A percentile compares a stretch with the other conserved stretches of the same genome.
Evolutionary conservation across 1,140 invertebrate species (phyloP).

Genomic region (Polypedilum pembai): DNA sequence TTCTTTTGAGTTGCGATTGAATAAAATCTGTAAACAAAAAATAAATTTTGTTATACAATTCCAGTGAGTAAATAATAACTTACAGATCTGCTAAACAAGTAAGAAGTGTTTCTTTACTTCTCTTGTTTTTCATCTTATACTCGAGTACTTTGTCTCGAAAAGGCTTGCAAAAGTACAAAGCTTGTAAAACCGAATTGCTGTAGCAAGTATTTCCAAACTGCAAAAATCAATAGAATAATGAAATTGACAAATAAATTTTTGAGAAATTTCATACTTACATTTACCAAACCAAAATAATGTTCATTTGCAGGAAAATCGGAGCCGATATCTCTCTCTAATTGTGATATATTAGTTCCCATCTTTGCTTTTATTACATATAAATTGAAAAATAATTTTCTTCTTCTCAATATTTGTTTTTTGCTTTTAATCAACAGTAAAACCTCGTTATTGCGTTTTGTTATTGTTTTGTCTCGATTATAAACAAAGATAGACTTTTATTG

Average conservation of each 20-base stretch:
- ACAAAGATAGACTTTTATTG: no score
- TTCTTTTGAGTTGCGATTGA: slow-evolving; percentile 99
- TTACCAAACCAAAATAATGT: slow-evolving; percentile 97
- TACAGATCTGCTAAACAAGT: slow-evolving; percentile 92
- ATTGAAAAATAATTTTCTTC: background rate
- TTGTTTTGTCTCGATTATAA: no score
- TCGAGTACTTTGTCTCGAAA: slow-evolving; percentile 97
- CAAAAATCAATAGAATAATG: slow-evolving; percentile 33
- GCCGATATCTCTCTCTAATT: slow-evolving; percentile 95
- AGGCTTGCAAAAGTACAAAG: slow-evolving; percentile 97
- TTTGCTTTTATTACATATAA: background rate
- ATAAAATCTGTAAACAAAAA: slow-evolving; percentile 61
- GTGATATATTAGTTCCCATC: slow-evolving; percentile 92
- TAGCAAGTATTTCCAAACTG: slow-evolving; percentile 99
- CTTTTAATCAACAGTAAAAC: background rate
- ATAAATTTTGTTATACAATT: background rate
- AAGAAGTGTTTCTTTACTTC: slow-evolving; percentile 94
- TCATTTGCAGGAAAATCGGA: slow-evolving; percentile 96
- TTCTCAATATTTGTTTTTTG: background rate
- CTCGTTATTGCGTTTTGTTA: no score
- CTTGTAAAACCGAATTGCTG: slow-evolving; percentile 98
- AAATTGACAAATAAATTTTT: slow-evolving; percentile 28
- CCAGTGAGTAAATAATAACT: background rate
- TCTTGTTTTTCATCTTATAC: slow-evolving; percentile 96
- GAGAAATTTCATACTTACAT: slow-evolving; percentile 61